Conservation (phyloP, 1,140 invertebrate species). For the Mactra quadrangularis region DNA sequence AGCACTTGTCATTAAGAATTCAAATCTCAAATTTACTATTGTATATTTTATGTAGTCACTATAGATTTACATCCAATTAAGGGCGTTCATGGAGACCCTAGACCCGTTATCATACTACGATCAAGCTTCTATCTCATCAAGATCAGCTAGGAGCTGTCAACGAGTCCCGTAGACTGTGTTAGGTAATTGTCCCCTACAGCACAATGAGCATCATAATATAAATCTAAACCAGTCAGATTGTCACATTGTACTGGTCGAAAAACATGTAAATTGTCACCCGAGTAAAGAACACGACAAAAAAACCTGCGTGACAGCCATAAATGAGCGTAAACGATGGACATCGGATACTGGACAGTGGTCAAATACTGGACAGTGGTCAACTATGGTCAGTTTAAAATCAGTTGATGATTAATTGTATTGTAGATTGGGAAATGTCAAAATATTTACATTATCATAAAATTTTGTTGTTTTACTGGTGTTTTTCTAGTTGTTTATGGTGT, state of each 20-base stretch:
- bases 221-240: slow-evolving; percentile 41
- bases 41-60: too few relatives aligned
- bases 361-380: slow-evolving; percentile 3
- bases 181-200: slow-evolving; percentile 39
- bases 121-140: slow-evolving; percentile 45
- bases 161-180: slow-evolving; percentile 47
- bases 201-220: slow-evolving; percentile 9
- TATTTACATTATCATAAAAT: slow-evolving; percentile 17
- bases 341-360: neutral
- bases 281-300: slow-evolving; percentile 1
- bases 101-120: slow-evolving; percentile 6
- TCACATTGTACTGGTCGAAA: slow-evolving; percentile 26
- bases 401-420: slow-evolving; percentile 20
- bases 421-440: slow-evolving; percentile 26
- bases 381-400: neutral
- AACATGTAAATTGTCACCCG: slow-evolving; percentile 43
- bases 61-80: slow-evolving; percentile 14
- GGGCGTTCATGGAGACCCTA: slow-evolving; percentile 27
- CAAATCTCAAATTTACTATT: neutral
- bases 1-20: slow-evolving; percentile 7
- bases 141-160: slow-evolving; percentile 54
- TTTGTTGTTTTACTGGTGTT: too few relatives aligned
- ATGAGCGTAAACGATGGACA: too few relatives aligned
- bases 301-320: slow-evolving; percentile 22
- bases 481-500: too few relatives aligned